These are phyloP conservation scores for Drosophila chauvacae DNA, from an alignment of 1,140 invertebrate species.

Conservation along the genomic window DNA sequence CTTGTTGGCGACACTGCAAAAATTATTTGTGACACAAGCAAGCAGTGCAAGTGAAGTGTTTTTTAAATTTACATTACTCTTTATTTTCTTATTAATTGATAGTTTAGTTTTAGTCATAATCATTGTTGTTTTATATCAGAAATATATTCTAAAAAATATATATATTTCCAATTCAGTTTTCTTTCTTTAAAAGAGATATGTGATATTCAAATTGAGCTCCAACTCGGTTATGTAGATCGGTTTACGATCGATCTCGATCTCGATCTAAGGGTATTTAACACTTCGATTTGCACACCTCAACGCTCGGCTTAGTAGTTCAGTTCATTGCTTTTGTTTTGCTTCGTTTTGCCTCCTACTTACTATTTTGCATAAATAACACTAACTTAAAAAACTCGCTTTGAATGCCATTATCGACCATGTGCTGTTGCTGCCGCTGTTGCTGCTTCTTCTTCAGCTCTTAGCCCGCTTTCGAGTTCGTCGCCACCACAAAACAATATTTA, in stretches of 20 bases:
- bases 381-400: constrained; percentile 78
- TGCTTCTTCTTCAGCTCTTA: constrained; percentile 37
- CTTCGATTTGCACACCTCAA: constrained; percentile 8
- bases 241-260: neutral
- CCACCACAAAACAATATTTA: constrained; percentile 24
- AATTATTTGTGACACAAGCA: neutral
- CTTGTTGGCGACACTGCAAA: neutral
- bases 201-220: too few species aligned
- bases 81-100: too few species aligned
- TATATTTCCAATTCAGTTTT: too few species aligned
- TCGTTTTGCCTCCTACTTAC: constrained; percentile 22
- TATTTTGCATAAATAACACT: constrained; percentile 78
- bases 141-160: too few species aligned
- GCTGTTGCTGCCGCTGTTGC: constrained; percentile 11
- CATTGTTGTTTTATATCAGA: too few species aligned
- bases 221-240: neutral
- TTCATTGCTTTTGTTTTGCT: constrained; percentile 35
- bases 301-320: constrained; percentile 12
- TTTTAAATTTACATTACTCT: neutral
- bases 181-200: too few species aligned
- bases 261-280: constrained; percentile 1
- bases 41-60: neutral
- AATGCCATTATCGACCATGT: constrained; percentile 58
- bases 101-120: too few species aligned
- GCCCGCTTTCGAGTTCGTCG: constrained; percentile 64